These are phyloP conservation scores for Bolborhynchus lineola DNA, from an alignment of 2,113 vertebrate genomes.

Conservation along the genomic window DNA sequence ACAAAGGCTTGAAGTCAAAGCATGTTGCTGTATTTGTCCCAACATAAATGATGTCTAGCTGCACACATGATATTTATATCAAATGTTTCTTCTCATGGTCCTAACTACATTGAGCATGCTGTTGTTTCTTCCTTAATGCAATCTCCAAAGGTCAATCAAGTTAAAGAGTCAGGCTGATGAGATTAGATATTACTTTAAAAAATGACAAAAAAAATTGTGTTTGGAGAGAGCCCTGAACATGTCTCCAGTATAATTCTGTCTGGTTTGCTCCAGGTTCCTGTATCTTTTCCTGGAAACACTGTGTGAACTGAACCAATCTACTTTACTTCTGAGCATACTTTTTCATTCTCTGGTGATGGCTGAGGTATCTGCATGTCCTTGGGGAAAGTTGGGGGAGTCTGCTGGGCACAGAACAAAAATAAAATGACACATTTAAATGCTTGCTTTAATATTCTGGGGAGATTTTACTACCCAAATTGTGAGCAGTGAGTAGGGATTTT, in stretches of 20 bases:
- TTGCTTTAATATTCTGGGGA: slow-evolving; percentile 38
- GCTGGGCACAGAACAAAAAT: slow-evolving; percentile 41
- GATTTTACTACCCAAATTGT: slow-evolving; percentile 56
- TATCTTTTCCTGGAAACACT: background rate
- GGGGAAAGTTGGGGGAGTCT: slow-evolving; percentile 22
- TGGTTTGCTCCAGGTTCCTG: background rate
- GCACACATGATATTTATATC: slow-evolving; percentile 13
- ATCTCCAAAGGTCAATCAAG: slow-evolving; percentile 57
- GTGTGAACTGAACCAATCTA: background rate
- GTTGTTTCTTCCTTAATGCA: slow-evolving; percentile 18
- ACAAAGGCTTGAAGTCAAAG: background rate
- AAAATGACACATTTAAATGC: slow-evolving; percentile 52
- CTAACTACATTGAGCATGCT: slow-evolving; percentile 4
- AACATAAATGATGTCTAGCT: background rate
- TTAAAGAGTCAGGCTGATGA: slow-evolving; percentile 45
- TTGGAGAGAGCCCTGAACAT: background rate
- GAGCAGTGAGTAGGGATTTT: slow-evolving; percentile 57
- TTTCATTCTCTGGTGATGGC: background rate
- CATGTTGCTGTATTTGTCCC: background rate
- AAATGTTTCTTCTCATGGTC: background rate
- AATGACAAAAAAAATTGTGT: background rate
- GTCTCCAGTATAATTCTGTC: background rate
- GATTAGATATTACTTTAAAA: slow-evolving; percentile 57
- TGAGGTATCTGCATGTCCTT: background rate
- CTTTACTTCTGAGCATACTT: background rate